Base-by-base conservation (phyloP, 1,140 invertebrate species). In the Chironomus striatipennis region DNA sequence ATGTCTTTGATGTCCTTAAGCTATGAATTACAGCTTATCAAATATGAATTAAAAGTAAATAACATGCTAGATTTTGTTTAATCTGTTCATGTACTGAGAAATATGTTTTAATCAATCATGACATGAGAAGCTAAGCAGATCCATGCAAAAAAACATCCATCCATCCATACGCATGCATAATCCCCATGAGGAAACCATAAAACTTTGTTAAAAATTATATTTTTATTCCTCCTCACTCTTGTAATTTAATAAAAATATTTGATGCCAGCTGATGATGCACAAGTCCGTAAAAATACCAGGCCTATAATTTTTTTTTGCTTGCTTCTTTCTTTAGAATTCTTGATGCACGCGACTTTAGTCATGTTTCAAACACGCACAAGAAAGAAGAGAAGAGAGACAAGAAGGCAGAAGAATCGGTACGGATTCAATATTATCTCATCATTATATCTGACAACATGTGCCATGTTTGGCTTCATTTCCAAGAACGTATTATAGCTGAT, bases 101-200 rank as follows among this genome's bases (percentile, higher is more conserved):
- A 34, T 34, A 34, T n/a, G n/a, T 5, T 57, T 57, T 57, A 57
- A 57, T 57, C 47, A 57, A 57, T 12, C 12, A n/a, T 57, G 47
- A 57, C 47, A n/a, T 57, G 47, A 12, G 47, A 57, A 57, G 47
- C 24, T 34, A 57, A 57, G 47, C 47, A 57, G 47, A 57, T 57
- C 47, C 47, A 12, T 15, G 47, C 24, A 34, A 34, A 34, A 34
- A 34, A 34, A 2, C 24, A 34, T 34, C 24, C 5, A 34, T 34
- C 5, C 24, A 34, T 34, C 24, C 5, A 34, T 34, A 34, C 24
- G 24, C 24, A 21, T 17, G 65, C 65, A 70, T 67, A 20, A 21
- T 70, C 65, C 47, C 65, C 65, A 70, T 70, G 65, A 70, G 65
- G 65, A 70, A 70, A 70, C 65, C 65, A 70, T 70, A 70, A 70